Conservation (phyloP, 2,797 vertebrate species). For the Botia kubotai region DNA sequence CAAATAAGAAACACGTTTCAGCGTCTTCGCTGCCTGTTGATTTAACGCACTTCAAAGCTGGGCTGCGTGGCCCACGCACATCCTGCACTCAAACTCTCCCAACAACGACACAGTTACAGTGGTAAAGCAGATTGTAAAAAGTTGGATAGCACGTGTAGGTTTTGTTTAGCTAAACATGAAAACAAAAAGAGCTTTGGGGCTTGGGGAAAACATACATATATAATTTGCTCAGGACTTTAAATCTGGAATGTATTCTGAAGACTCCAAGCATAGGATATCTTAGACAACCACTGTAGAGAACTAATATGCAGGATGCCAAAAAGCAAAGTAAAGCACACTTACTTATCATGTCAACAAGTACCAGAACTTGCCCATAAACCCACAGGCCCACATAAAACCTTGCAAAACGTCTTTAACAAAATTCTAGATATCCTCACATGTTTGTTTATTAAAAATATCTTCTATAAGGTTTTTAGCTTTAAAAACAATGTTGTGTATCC, state of each 20-base stretch:
- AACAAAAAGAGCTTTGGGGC: slow-evolving; percentile 2
- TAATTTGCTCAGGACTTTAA: slow-evolving; percentile 16
- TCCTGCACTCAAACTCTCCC: slow-evolving; percentile 15
- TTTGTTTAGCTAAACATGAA: slow-evolving; percentile 9
- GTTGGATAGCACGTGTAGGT: slow-evolving; percentile 11
- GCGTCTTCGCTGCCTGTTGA: slow-evolving; percentile 44
- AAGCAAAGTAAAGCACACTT: background rate
- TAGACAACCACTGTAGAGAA: slow-evolving; percentile 15
- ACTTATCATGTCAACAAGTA: background rate
- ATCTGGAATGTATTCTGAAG: slow-evolving; percentile 5
- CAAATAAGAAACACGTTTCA: slow-evolving; percentile 52
- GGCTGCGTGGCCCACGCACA: slow-evolving; percentile 44
- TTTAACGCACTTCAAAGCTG: slow-evolving; percentile 56
- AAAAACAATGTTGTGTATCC: too few species aligned
- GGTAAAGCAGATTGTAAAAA: slow-evolving; percentile 18
- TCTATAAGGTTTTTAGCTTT: too few species aligned
- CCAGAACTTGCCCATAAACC: background rate
- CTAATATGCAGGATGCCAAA: background rate
- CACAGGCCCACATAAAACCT: background rate
- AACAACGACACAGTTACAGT: slow-evolving; percentile 24
- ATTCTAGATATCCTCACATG: too few species aligned
- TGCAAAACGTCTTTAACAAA: too few species aligned
- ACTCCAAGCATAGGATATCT: slow-evolving; percentile 6
- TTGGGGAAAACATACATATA: background rate
- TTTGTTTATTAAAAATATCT: too few species aligned